These are phyloP conservation scores for Petrolisthes manimaculis DNA, from an alignment of 2,888 invertebrate species.

Conservation along the genomic window DNA sequence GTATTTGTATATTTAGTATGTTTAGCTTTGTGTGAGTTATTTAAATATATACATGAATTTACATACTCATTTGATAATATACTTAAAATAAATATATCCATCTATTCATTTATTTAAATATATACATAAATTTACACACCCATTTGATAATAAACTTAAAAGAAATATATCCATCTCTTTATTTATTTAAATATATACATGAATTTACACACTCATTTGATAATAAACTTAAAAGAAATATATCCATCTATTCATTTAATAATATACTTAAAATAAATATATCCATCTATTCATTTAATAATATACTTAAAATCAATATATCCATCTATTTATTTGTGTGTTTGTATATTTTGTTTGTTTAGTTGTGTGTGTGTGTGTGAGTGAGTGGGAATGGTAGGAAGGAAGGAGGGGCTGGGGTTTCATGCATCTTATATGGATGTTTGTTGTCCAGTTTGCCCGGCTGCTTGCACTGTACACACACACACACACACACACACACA, in stretches of 20 bases:
- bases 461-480: not conserved
- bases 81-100: not conserved
- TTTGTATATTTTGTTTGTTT: not conserved
- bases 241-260: not conserved
- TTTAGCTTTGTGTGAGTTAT: not conserved
- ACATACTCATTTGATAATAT: not conserved
- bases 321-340: not conserved
- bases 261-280: not conserved
- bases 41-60: not conserved
- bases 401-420: too few relatives aligned
- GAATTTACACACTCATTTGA: not conserved
- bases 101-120: conserved; percentile 7
- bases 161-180: conserved; percentile 9
- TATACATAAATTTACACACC: not conserved
- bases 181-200: conserved; percentile 25
- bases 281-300: not conserved
- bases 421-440: too few relatives aligned
- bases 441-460: not conserved
- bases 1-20: not conserved
- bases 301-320: not conserved
- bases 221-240: not conserved
- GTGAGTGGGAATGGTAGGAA: not conserved
- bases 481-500: not conserved
- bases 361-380: not conserved
- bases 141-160: not conserved